Evolutionary conservation across 1,140 invertebrate species (phyloP).

Genomic region (Ostrea denselamellosa): DNA sequence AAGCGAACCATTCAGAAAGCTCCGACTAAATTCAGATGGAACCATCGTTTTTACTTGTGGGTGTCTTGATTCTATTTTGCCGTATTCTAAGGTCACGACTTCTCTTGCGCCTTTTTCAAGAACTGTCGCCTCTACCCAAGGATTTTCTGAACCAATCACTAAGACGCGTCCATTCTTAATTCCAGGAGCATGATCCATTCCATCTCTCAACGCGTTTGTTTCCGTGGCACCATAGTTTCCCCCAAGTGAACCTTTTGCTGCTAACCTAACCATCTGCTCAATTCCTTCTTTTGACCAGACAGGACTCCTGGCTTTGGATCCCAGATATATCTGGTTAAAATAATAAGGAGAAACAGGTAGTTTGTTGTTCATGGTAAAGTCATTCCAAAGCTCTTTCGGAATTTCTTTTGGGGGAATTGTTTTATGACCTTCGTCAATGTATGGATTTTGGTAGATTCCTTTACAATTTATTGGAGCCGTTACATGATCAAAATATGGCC

Average conservation of each 20-base stretch:
- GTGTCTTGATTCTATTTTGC: conserved; percentile 21
- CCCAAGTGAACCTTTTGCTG: no score
- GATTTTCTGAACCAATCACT: conserved; percentile 35
- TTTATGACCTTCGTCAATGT: not conserved
- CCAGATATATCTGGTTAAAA: conserved; percentile 17
- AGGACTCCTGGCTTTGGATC: not conserved
- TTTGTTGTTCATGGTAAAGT: conserved; percentile 11
- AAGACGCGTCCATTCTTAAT: conserved; percentile 20
- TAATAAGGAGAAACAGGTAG: not conserved
- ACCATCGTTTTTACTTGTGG: not conserved
- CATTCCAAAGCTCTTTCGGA: conserved; percentile 9
- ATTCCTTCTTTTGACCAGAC: no score
- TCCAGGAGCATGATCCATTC: not conserved
- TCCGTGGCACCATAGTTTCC: no score
- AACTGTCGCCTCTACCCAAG: conserved; percentile 38
- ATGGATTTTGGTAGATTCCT: not conserved
- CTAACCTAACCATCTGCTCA: no score
- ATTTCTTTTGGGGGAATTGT: conserved; percentile 24
- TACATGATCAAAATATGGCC: not conserved
- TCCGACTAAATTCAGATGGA: not conserved
- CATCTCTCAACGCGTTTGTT: no score
- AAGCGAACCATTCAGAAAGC: not conserved
- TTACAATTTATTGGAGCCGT: not conserved
- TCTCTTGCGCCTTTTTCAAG: not conserved
- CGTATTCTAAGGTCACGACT: conserved; percentile 34